These are phyloP conservation scores for Sarcophaga bullata DNA, from an alignment of 1,140 invertebrate genomes.

Conservation along the genomic window DNA sequence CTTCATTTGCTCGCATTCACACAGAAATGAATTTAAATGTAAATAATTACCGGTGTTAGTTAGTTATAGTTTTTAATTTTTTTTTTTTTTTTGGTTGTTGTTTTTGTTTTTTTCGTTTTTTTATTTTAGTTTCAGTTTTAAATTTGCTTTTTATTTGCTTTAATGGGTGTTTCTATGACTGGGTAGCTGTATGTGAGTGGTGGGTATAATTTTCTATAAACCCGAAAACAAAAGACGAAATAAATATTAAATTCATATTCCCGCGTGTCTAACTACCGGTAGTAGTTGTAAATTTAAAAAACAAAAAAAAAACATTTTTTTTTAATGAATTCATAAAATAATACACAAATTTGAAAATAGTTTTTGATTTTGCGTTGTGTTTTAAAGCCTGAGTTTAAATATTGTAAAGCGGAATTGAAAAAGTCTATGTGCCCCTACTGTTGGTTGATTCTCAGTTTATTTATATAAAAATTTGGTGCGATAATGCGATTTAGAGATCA, in stretches of 20 bases:
- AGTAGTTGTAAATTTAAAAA: neutral
- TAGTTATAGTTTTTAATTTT: neutral
- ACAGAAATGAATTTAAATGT: neutral
- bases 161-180: too few relatives aligned
- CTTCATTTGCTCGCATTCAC: neutral
- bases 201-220: too few relatives aligned
- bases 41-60: conserved; percentile 24
- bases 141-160: too few relatives aligned
- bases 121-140: too few relatives aligned
- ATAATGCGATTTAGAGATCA: too few relatives aligned
- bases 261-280: conserved; percentile 7
- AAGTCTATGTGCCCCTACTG: neutral
- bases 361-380: neutral
- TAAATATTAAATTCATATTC: neutral
- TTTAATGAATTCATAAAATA: conserved; percentile 9
- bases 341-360: neutral
- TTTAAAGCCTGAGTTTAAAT: neutral
- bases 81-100: neutral
- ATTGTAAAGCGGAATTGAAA: neutral
- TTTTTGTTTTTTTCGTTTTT: too few relatives aligned
- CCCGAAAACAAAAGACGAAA: too few relatives aligned
- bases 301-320: too few relatives aligned
- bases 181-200: too few relatives aligned
- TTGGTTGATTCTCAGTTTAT: too few relatives aligned
- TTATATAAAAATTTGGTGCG: too few relatives aligned